Evolutionary conservation across 2,797 vertebrate genomes (phyloP).

Genomic region (Alouatta caraya): DNA sequence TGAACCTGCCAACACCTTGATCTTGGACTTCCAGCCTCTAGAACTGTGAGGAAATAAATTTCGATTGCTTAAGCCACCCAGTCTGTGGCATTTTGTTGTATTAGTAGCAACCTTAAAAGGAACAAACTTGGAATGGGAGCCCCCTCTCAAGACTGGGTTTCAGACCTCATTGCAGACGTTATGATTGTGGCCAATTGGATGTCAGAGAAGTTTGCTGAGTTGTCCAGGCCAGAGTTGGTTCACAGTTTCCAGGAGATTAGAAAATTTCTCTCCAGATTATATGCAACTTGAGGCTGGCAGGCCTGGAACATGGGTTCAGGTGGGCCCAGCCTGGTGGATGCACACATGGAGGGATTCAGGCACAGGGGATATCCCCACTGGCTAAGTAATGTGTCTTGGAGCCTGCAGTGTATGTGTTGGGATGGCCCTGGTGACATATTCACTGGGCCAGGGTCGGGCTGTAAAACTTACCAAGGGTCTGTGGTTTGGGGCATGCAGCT

Average conservation of each 20-base stretch:
- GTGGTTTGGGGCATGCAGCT: background rate
- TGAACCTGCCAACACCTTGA: background rate
- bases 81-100: background rate
- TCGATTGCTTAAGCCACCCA: background rate
- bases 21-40: background rate
- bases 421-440: background rate
- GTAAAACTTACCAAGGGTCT: background rate
- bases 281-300: background rate
- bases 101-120: background rate
- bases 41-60: background rate
- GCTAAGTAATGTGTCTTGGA: background rate
- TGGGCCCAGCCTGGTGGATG: too few relatives aligned
- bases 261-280: background rate
- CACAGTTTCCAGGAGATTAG: background rate
- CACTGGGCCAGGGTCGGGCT: background rate
- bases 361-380: background rate
- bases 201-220: background rate
- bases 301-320: background rate
- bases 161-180: background rate
- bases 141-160: background rate
- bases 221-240: background rate
- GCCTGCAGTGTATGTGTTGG: fast-evolving
- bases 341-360: background rate
- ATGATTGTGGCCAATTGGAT: background rate
- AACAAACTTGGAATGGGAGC: background rate